These are phyloP conservation scores for Micrasema longulum DNA, from an alignment of 1,140 invertebrate genomes.

Conservation along the genomic window DNA sequence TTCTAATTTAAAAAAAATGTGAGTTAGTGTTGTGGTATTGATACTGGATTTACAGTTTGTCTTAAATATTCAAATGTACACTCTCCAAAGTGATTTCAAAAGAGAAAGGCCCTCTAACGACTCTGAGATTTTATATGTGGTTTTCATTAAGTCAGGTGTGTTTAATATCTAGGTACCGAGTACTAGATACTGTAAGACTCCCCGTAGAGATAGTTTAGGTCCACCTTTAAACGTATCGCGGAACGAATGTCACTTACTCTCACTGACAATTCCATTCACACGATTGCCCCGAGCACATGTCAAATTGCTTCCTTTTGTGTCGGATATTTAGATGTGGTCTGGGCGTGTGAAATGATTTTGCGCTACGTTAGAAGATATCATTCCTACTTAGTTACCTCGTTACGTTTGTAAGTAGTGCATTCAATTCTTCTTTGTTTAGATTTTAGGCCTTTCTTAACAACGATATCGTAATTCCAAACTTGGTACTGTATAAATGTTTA, in stretches of 20 bases:
- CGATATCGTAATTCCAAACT: neutral
- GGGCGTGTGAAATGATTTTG: conserved; percentile 29
- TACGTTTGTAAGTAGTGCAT: conserved; percentile 13
- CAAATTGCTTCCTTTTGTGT: conserved; percentile 19
- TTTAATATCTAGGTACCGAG: neutral
- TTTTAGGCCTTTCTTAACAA: neutral
- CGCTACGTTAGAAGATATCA: conserved; percentile 29
- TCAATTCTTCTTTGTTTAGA: conserved; percentile 27
- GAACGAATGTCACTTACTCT: conserved; percentile 7
- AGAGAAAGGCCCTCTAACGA: conserved; percentile 14
- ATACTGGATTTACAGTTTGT: too few relatives aligned
- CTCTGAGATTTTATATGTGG: neutral
- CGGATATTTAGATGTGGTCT: conserved; percentile 6
- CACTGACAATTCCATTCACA: conserved; percentile 22
- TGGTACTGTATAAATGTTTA: too few relatives aligned
- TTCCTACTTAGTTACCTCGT: conserved; percentile 20
- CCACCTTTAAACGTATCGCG: conserved; percentile 12
- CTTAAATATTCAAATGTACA: too few relatives aligned
- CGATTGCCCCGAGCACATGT: conserved; percentile 24
- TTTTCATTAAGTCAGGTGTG: conserved; percentile 12
- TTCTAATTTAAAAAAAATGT: too few relatives aligned
- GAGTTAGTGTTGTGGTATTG: too few relatives aligned
- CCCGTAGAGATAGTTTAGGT: neutral
- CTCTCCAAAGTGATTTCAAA: neutral
- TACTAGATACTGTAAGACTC: neutral